Evolutionary conservation across 2,113 vertebrate genomes (phyloP).

Genomic region (Tympanuchus pallidicinctus): DNA sequence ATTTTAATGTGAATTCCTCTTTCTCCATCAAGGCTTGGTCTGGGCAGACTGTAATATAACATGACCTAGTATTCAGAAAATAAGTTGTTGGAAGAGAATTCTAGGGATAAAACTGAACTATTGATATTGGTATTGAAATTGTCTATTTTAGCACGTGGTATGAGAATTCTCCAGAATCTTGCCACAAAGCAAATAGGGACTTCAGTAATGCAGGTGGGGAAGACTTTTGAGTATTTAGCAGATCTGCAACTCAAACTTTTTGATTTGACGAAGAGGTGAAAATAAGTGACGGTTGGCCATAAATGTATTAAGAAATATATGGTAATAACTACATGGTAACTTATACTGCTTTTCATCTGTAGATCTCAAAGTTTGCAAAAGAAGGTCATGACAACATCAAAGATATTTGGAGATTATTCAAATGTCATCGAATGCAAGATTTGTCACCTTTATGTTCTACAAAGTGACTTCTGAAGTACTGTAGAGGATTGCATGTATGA

Average conservation of each 20-base stretch:
- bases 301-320: neutral
- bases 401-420: constrained; percentile 18
- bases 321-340: neutral
- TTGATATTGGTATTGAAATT: neutral
- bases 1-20: rapidly evolving
- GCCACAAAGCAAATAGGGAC: neutral
- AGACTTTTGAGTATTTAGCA: neutral
- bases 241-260: neutral
- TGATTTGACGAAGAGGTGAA: constrained; percentile 3
- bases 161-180: neutral
- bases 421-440: neutral
- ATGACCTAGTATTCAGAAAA: neutral
- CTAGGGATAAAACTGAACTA: neutral
- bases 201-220: neutral
- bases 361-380: constrained; percentile 10
- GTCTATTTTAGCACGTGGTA: neutral
- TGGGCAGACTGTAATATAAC: neutral
- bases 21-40: neutral
- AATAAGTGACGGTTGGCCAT: neutral
- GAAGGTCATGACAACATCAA: constrained; percentile 14
- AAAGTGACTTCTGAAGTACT: neutral
- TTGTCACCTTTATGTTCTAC: neutral
- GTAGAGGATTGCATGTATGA: neutral
- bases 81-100: neutral
- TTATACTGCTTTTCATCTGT: neutral